These are phyloP conservation scores for Tenthredo notha DNA, from an alignment of 2,888 invertebrate species.

Conservation along the genomic window DNA sequence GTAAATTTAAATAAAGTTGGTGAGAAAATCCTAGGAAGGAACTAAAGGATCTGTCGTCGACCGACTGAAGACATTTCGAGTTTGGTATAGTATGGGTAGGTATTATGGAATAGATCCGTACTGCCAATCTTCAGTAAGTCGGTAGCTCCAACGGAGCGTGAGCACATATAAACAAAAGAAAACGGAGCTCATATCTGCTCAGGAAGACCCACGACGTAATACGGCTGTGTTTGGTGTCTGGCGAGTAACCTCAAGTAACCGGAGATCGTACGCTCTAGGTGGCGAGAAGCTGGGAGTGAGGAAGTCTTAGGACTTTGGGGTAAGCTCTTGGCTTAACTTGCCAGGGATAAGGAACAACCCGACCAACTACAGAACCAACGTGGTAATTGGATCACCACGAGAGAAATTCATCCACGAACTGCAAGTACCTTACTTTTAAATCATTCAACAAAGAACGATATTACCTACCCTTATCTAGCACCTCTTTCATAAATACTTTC, in stretches of 20 bases:
- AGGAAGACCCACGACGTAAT: slow-evolving; percentile 50
- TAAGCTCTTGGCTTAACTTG: slow-evolving; percentile 51
- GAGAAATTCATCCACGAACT: slow-evolving; percentile 20
- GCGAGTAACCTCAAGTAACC: slow-evolving; percentile 52
- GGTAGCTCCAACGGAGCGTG: background rate
- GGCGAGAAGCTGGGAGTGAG: slow-evolving; percentile 52
- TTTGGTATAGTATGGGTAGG: slow-evolving; percentile 11
- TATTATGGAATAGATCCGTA: slow-evolving; percentile 14
- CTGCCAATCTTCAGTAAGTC: slow-evolving; percentile 40
- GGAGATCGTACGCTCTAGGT: slow-evolving; percentile 47
- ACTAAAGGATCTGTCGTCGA: background rate
- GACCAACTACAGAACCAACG: slow-evolving; percentile 53
- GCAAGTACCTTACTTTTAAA: background rate
- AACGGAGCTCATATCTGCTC: slow-evolving; percentile 43
- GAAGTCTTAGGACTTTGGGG: slow-evolving; percentile 56
- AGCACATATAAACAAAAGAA: slow-evolving; percentile 46
- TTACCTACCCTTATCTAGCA: background rate
- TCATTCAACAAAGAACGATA: slow-evolving; percentile 8
- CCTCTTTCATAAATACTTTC: background rate
- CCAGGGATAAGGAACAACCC: slow-evolving; percentile 49
- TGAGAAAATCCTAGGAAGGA: background rate
- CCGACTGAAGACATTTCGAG: background rate
- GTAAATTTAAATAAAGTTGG: background rate
- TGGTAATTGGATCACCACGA: slow-evolving; percentile 50
- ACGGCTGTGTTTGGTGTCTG: slow-evolving; percentile 50